A percentile compares a stretch with the other conserved stretches of the same genome.
These are phyloP conservation scores for Sminthurides bifidus DNA, from an alignment of 1,140 invertebrate species.

Conservation along the genomic window DNA sequence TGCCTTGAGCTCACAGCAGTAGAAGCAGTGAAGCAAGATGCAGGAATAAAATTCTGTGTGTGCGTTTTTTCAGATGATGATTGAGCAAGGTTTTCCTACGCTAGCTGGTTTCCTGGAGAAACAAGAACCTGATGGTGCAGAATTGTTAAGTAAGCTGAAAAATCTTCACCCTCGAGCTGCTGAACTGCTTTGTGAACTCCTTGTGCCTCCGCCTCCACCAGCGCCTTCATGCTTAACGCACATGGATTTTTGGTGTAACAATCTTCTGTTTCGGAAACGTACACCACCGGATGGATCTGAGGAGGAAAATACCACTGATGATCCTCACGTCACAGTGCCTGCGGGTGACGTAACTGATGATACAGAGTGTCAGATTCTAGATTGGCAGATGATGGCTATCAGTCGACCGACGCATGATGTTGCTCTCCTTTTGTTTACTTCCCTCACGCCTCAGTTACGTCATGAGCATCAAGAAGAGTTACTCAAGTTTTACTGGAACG, in stretches of 20 bases:
- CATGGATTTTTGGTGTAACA: slow-evolving; percentile 73
- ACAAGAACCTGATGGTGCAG: slow-evolving; percentile 35
- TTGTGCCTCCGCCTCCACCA: slow-evolving; percentile 36
- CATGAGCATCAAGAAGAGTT: slow-evolving; percentile 47
- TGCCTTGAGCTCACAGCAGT: too few species aligned
- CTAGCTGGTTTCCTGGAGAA: slow-evolving; percentile 51
- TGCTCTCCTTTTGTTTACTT: slow-evolving; percentile 62
- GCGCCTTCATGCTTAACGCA: slow-evolving; percentile 51
- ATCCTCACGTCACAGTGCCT: background rate
- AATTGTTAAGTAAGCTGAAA: slow-evolving; percentile 21
- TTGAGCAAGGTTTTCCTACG: slow-evolving; percentile 31
- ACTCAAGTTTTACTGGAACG: slow-evolving; percentile 55
- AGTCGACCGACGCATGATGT: slow-evolving; percentile 58
- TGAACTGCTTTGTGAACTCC: slow-evolving; percentile 26
- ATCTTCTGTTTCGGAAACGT: slow-evolving; percentile 53
- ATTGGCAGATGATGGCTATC: slow-evolving; percentile 66
- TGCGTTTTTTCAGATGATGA: slow-evolving; percentile 28
- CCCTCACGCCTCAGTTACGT: slow-evolving; percentile 54
- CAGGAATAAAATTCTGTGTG: slow-evolving; percentile 1
- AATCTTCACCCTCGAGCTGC: slow-evolving; percentile 27
- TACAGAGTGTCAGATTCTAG: slow-evolving; percentile 51
- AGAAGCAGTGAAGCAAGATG: background rate
- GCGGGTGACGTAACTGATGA: background rate
- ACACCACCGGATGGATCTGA: slow-evolving; percentile 33
- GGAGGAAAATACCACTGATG: slow-evolving; percentile 33